Base-by-base conservation (phyloP, 2,797 vertebrate genomes). In the Lacerta bilineata region DNA sequence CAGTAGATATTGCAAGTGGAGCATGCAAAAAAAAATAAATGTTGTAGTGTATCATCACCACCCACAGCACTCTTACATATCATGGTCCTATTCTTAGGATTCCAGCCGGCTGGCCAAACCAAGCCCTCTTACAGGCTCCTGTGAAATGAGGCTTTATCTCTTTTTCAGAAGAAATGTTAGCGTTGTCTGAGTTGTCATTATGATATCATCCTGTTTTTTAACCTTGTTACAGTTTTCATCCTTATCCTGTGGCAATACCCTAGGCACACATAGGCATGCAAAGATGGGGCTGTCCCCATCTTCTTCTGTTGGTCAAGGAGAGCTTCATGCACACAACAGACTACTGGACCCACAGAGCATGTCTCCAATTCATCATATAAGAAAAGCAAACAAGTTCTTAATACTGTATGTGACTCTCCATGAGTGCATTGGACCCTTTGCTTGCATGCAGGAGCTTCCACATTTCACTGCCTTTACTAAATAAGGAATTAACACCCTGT, bases 401-500 rank as follows among this genome's bases (percentile, higher is more conserved):
- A 9, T 25, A 55, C 13, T 50, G 46, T 50, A 41, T 72, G 33
- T 29, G 8, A 3, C 46, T 83, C 18, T 50, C 46, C 79, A 23
- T 10, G 17, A 33, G 77, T 15, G 43, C 27, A 50, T 59, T n/a
- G 33, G 25, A 80, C 17, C 36, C 5, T 74, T 69, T 27, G 17
- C 29, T 55, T 9, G 8, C 33, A 29, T 75, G 27, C 3, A 69
- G 15, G 33, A 55, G 9, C 64, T 83, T 77, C 27, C 71, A 55
- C 25, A 66, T 27, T 82, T n/a, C 81, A 36, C 39, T 6, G 59
- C 77, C 77, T 78, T 77, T 83, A 77, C 55, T 46, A 78, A 83
- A 15, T 17, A 82, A 83, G 71, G 25, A 46, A 76, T 29, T 29
- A 81, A 81, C 41, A 27, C 1, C 18, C 25, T 64, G 7, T 33